phyloP scores from a whole-genome alignment of 2,797 vertebrate genomes.

The Melanotaenia nigrans region DNA sequence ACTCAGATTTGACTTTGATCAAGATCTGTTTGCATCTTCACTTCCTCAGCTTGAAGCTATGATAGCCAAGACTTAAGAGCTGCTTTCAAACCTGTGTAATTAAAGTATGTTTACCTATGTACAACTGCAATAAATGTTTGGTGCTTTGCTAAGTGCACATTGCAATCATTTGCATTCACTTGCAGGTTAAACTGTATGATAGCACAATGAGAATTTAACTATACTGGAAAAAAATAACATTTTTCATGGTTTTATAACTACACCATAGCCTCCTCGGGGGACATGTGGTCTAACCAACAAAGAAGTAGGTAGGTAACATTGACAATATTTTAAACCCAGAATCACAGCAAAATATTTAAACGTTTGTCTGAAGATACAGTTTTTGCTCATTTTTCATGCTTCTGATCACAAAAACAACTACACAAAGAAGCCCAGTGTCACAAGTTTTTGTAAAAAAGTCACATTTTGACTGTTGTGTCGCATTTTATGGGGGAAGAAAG shows the following conservation, averaged over 20 bases:
- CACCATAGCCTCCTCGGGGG: slow-evolving; percentile 4
- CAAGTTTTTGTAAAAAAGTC: too few relatives aligned
- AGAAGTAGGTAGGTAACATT: not conserved
- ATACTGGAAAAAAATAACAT: not conserved
- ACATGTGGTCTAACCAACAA: not conserved
- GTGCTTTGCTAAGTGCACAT: slow-evolving; percentile 77
- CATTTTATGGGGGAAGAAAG: too few relatives aligned
- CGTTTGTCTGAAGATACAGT: not conserved
- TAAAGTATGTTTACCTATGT: slow-evolving; percentile 78
- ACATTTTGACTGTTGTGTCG: too few relatives aligned
- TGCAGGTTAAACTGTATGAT: slow-evolving; percentile 22
- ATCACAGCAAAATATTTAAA: not conserved
- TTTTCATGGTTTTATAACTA: slow-evolving; percentile 11
- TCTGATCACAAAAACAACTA: not conserved
- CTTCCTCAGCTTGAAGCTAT: slow-evolving; percentile 47
- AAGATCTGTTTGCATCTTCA: slow-evolving; percentile 63
- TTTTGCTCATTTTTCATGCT: not conserved
- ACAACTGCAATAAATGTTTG: slow-evolving; percentile 83
- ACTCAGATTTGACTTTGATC: slow-evolving; percentile 68
- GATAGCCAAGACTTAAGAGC: slow-evolving; percentile 49
- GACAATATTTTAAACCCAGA: too few relatives aligned
- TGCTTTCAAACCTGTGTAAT: slow-evolving; percentile 76
- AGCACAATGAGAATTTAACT: slow-evolving; percentile 1
- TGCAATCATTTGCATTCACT: slow-evolving; percentile 76
- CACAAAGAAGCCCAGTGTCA: not conserved